Base-by-base conservation (phyloP, 2,888 invertebrate species). In the Plebejus anna region DNA sequence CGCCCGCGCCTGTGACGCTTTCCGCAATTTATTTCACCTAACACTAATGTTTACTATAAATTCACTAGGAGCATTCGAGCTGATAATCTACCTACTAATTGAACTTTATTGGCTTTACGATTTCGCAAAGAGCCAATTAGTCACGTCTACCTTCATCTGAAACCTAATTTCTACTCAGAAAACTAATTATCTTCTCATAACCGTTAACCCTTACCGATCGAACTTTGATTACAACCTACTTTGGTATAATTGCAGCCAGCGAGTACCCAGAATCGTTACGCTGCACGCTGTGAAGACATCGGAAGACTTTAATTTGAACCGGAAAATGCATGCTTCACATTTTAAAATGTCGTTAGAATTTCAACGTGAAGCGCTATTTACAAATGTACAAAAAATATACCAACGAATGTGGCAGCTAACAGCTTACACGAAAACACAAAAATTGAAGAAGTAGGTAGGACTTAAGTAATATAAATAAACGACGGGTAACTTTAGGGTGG, bases 1-100 rank as follows among this genome's bases (percentile, higher is more conserved):
- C 55, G 73, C 72, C 71, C 61, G 61, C 66, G 66, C 66, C 66
- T 66, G 72, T 72, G 73, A 28, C 55, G 55, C 73, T 51, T 13
- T 73, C 32, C 28, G 55, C 7, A 73, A 73, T 73, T 32, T 73
- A 73, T 73, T 73, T 73, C 73, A 73, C 22, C 55, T 73, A 72
- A 42, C 72, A 51, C 73, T 73, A 73, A 55, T 28, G 6, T 28
- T n/a, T 42, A 42, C 71, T 28, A 55, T 28, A 73, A 73, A 71
- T 71, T 71, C 16, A 47, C n/a, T 59, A 59, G 22, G 4, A n/a
- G 22, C 59, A 59, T 59, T 59, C 13, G 4, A 4, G 55, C 16
- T 1, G 55, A 16, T 55, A 55, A 55, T 55, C 16, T 55, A 47
- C 47, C 9, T 55, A 47, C 51, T 55, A 16, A n/a, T n/a, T n/a